These are phyloP conservation scores for Biston stratarius DNA, from an alignment of 2,888 invertebrate genomes.

Conservation along the genomic window DNA sequence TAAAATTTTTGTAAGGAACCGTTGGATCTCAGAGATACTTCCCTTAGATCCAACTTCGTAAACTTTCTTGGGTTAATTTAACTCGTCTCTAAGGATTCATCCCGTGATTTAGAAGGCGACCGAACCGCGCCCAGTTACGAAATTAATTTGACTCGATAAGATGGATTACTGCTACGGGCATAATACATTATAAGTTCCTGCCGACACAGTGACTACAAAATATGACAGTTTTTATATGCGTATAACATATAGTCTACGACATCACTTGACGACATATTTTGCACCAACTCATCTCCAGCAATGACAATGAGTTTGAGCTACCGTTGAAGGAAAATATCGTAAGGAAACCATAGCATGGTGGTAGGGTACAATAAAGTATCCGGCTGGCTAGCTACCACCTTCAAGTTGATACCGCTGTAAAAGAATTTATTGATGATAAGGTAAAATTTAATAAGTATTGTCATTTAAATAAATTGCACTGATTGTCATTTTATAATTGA, in stretches of 20 bases:
- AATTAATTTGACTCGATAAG: constrained; percentile 63
- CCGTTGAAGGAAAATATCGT: too few relatives aligned
- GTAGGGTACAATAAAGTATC: too few relatives aligned
- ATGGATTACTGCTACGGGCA: constrained; percentile 34
- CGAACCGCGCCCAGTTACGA: constrained; percentile 54
- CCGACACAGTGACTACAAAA: neutral
- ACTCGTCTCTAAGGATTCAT: constrained; percentile 66
- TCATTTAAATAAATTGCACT: too few relatives aligned
- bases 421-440: too few relatives aligned
- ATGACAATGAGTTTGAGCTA: too few relatives aligned
- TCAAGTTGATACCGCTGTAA: too few relatives aligned
- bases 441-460: too few relatives aligned
- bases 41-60: constrained; percentile 26
- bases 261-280: neutral
- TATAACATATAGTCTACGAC: neutral
- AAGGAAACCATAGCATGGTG: too few relatives aligned
- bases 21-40: constrained; percentile 23
- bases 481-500: too few relatives aligned
- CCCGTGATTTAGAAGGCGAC: constrained; percentile 65
- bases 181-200: constrained; percentile 16
- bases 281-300: too few relatives aligned
- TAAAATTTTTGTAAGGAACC: constrained; percentile 10
- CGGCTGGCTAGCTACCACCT: too few relatives aligned
- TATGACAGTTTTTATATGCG: neutral
- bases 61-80: constrained; percentile 57